Base-by-base conservation (phyloP, 2,797 vertebrate species). In the Chelonia mydas region DNA sequence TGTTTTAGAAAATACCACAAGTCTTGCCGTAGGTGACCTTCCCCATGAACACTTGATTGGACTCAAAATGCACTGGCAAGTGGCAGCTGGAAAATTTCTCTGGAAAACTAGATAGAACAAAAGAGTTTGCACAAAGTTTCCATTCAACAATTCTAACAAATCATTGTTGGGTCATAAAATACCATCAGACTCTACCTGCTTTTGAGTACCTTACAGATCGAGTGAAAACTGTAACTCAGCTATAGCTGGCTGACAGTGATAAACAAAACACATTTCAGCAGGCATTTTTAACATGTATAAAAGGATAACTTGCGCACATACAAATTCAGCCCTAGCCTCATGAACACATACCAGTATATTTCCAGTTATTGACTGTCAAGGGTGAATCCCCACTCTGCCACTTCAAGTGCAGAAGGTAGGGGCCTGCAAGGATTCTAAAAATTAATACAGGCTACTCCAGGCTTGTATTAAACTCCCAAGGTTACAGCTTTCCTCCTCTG, bases 71-170 rank as follows among this genome's bases (percentile, higher is more conserved):
- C 28, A 51, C 2, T n/a, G 51, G 1, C 7, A 90, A 87, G 15
- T 6, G 55, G 10, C 1, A 37, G 1, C 15, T 5, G 33, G 41
- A 7, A 54, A 0, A 0, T 27, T 6, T 19, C 16, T 61, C 59
- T 33, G 13, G 13, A 31, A 61, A 61, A 33, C 59, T n/a, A 10
- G 25, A 6, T 25, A 90, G n/a, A 86, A 3, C 4, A 91, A 78
- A 65, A 7, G 11, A 53, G 2, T 11, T 53, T 55, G 3, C 5
- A 7, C 1, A 10, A 54, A 54, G 2, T 49, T 84, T 89, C 27
- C 27, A 37, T 87, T 4, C 53, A 90, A 45, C 5, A 81, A 3
- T 11, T 1, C 6, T 87, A 15, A 5, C 51, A 6, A 9, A 78
- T n/a, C 37, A 4, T 41, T 23, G 11, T 21, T 65, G 79, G 12